Evolutionary conservation across 64 coral and sea anemone species (phyloP).

Genomic region (Platygyra sinensis): DNA sequence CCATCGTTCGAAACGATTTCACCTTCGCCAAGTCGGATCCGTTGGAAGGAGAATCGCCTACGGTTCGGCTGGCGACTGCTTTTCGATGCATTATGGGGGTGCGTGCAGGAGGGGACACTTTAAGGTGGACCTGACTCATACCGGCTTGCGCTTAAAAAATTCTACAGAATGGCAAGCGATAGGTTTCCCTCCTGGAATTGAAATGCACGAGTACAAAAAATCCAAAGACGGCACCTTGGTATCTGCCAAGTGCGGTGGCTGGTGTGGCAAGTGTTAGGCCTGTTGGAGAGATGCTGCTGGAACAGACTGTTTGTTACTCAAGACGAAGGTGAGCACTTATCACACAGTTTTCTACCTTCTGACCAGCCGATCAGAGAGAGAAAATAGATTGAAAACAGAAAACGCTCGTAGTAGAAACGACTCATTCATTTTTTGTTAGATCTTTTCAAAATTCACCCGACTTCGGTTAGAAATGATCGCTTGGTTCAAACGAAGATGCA

Average conservation of each 20-base stretch:
- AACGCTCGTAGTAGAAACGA: no score
- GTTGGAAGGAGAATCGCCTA: constrained; percentile 66
- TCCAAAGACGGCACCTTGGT: constrained; percentile 82
- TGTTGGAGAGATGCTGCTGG: constrained; percentile 49
- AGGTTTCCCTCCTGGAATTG: constrained; percentile 81
- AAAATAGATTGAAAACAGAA: no score
- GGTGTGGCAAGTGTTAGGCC: constrained; percentile 82
- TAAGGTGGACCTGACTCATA: constrained; percentile 74
- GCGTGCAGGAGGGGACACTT: constrained; percentile 89
- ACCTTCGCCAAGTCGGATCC: constrained; percentile 79
- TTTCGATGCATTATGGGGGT: constrained; percentile 80
- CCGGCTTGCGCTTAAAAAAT: constrained; percentile 56
- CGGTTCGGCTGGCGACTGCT: constrained; percentile 93
- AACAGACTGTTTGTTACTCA: constrained; percentile 72
- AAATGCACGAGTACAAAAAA: constrained; percentile 84
- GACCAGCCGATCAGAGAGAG: no score
- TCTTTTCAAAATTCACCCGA: no score
- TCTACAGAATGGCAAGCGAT: constrained; percentile 62
- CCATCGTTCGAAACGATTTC: constrained; percentile 75
- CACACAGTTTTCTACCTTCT: no score
- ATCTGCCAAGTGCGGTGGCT: constrained; percentile 94
- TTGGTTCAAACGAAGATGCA: no score
- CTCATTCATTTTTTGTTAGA: no score
- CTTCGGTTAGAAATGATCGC: no score
- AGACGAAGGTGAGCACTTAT: constrained; percentile 6